phyloP scores from a whole-genome alignment of 1,140 invertebrate species.

The Drosophila saltans region DNA sequence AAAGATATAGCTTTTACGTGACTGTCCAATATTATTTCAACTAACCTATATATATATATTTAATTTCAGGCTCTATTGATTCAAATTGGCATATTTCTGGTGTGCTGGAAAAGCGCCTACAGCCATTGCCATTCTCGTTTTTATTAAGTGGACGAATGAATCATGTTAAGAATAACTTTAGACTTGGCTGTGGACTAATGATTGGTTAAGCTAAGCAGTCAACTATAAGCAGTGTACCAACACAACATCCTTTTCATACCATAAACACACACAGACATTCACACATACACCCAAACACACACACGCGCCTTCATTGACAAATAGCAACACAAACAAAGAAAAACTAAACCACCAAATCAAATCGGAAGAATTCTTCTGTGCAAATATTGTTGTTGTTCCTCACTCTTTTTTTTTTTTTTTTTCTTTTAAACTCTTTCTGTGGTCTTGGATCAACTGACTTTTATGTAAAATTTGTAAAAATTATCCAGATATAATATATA shows the following conservation, averaged over 20 bases:
- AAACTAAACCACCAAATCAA: neutral
- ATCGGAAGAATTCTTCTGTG: neutral
- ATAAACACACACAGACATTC: constrained; percentile 28
- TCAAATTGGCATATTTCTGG: constrained; percentile 98
- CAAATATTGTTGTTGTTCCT: neutral
- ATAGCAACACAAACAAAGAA: constrained; percentile 24
- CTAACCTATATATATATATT: constrained; percentile 6
- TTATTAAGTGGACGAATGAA: constrained; percentile 96
- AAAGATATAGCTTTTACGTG: neutral
- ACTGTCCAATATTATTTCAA: constrained; percentile 5
- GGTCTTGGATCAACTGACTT: neutral
- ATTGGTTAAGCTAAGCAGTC: constrained; percentile 89
- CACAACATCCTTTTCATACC: constrained; percentile 26
- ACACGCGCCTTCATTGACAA: neutral
- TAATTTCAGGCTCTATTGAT: constrained; percentile 91
- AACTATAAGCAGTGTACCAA: constrained; percentile 14
- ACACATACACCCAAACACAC: constrained; percentile 9
- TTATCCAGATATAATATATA: constrained; percentile 6
- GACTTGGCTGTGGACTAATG: constrained; percentile 93
- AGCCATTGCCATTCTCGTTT: constrained; percentile 96
- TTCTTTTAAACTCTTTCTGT: neutral
- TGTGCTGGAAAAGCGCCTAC: constrained; percentile 96
- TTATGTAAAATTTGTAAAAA: constrained; percentile 4
- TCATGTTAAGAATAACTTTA: constrained; percentile 94
- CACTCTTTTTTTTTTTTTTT: neutral